Percentiles rank a stretch among this genome's conserved stretches.
These are phyloP conservation scores for Chaetops frenatus DNA, from an alignment of 2,113 vertebrate species.

Conservation along the genomic window DNA sequence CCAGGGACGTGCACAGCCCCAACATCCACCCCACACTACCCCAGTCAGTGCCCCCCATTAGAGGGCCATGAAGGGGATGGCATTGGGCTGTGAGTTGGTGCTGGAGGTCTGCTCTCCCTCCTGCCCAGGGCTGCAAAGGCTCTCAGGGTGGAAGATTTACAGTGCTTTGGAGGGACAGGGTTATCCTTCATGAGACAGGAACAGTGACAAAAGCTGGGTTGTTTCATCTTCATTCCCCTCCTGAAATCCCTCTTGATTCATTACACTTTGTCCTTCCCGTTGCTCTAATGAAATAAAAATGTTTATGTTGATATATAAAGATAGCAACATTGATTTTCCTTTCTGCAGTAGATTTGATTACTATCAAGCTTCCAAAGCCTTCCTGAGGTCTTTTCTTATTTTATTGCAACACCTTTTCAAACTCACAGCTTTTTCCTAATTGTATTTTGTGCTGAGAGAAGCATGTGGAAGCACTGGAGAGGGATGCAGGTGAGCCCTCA, in stretches of 20 bases:
- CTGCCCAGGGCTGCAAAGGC: not conserved
- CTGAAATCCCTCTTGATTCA: constrained; percentile 37
- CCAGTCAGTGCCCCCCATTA: not conserved
- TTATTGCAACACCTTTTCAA: constrained; percentile 41
- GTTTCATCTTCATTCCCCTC: constrained; percentile 12
- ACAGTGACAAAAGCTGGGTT: not conserved
- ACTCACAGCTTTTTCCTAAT: constrained; percentile 25
- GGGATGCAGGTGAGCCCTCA: constrained; percentile 43
- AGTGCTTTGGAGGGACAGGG: not conserved
- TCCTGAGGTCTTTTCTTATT: constrained; percentile 34
- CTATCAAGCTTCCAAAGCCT: constrained; percentile 50
- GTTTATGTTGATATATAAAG: constrained; percentile 67
- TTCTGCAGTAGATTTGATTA: constrained; percentile 60
- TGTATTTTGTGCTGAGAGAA: constrained; percentile 59
- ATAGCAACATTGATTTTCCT: constrained; percentile 62
- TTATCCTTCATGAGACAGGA: not conserved
- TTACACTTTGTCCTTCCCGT: constrained; percentile 29
- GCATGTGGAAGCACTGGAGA: not conserved
- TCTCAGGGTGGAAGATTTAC: constrained; percentile 6
- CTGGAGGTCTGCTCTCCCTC: not conserved
- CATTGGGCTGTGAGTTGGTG: not conserved
- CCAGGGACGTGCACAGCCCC: not conserved
- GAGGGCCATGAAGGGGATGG: not conserved
- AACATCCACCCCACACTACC: not conserved
- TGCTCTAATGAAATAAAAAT: constrained; percentile 60